Conservation (phyloP, 2,113 vertebrate species). For the Chiloscyllium plagiosum region DNA sequence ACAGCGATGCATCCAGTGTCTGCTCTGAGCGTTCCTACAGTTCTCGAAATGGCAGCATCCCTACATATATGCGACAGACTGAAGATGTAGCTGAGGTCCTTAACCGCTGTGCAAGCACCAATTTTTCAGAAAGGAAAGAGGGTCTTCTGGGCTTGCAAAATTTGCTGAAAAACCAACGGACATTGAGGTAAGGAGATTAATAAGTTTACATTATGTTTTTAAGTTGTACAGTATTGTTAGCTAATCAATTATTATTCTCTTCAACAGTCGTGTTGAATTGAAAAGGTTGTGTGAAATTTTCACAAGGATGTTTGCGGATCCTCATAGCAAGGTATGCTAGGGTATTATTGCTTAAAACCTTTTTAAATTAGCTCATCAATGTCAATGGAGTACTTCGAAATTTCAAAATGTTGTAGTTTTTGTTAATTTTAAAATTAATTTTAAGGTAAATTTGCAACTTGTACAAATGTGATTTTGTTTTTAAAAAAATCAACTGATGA, state of each 20-base stretch:
- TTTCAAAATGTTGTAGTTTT: not conserved
- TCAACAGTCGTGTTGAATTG: slow-evolving; percentile 85
- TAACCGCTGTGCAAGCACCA: slow-evolving; percentile 89
- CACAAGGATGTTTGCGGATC: slow-evolving; percentile 97
- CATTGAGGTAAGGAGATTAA: slow-evolving; percentile 66
- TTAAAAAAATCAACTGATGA: not conserved
- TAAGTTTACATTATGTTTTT: not conserved
- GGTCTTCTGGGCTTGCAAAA: slow-evolving; percentile 85
- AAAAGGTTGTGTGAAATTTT: slow-evolving; percentile 98
- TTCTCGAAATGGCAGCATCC: slow-evolving; percentile 87
- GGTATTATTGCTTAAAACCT: slow-evolving; percentile 41
- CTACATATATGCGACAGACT: slow-evolving; percentile 90
- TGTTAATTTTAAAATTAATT: not conserved
- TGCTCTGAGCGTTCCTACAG: slow-evolving; percentile 92
- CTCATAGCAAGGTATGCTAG: slow-evolving; percentile 91
- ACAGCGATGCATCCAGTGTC: slow-evolving; percentile 91
- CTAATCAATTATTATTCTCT: slow-evolving; percentile 16
- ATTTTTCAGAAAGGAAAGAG: slow-evolving; percentile 96
- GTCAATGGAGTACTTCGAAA: not conserved
- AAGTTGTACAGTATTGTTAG: not conserved
- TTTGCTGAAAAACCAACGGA: slow-evolving; percentile 86
- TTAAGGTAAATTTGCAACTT: not conserved
- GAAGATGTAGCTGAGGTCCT: slow-evolving; percentile 94
- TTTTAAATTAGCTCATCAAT: slow-evolving; percentile 44
- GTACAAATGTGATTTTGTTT: not conserved